Evolutionary conservation across 2,888 invertebrate species (phyloP).

Genomic region (Ormyrus nitidulus): DNA sequence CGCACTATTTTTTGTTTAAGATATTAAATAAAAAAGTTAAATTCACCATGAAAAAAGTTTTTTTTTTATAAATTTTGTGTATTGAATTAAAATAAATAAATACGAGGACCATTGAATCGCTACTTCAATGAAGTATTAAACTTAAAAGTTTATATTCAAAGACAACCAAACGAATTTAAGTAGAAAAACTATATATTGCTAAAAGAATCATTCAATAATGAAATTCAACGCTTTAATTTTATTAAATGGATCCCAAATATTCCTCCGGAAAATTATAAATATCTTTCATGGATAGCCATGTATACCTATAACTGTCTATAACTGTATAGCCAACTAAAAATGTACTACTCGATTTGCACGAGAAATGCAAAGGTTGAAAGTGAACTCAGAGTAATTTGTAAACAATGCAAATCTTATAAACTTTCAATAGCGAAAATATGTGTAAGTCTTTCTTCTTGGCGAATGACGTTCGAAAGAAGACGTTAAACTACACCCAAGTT

Average conservation of each 20-base stretch:
- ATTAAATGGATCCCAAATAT: too few species aligned
- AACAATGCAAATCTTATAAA: too few species aligned
- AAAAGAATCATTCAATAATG: too few species aligned
- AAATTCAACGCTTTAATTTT: too few species aligned
- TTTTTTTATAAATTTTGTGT: neutral
- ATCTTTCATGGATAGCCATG: neutral
- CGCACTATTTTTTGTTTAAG: too few species aligned
- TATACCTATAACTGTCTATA: slow-evolving; percentile 45
- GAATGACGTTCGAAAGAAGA: neutral
- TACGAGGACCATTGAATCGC: slow-evolving; percentile 20
- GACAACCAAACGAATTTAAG: neutral
- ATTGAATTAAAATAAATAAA: neutral
- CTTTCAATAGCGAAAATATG: too few species aligned
- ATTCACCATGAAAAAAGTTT: neutral
- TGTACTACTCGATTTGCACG: slow-evolving; percentile 1
- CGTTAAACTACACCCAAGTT: neutral
- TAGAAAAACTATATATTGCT: neutral
- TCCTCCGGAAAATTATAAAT: neutral
- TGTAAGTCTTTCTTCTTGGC: too few species aligned
- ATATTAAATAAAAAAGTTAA: neutral
- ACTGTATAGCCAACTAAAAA: slow-evolving; percentile 34
- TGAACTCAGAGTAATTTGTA: neutral
- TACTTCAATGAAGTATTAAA: slow-evolving; percentile 7
- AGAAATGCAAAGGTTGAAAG: neutral
- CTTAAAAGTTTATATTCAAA: neutral